Conservation (phyloP, 53 echinoderm and acorn worm species). For the Echinarachnius parma region DNA sequence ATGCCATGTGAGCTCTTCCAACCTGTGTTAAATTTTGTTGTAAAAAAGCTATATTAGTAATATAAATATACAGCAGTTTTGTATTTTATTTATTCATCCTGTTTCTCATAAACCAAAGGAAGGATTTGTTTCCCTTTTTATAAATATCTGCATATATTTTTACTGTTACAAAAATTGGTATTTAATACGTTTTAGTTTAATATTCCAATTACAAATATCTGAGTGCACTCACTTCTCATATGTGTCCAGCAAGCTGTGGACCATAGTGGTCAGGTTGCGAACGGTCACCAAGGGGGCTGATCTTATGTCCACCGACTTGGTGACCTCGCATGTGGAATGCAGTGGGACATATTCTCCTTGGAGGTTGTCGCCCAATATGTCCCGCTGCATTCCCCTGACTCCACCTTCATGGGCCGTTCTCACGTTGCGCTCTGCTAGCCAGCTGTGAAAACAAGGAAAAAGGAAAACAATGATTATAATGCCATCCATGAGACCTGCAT, state of each 20-base stretch:
- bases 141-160: background rate
- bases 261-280: background rate
- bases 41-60: background rate
- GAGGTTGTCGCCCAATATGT: background rate
- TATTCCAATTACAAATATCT: background rate
- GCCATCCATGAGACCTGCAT: background rate
- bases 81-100: background rate
- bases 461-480: background rate
- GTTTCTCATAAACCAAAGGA: background rate
- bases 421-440: background rate
- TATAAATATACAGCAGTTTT: background rate
- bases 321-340: background rate
- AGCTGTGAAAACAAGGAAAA: background rate
- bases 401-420: background rate
- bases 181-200: background rate
- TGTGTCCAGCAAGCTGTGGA: background rate
- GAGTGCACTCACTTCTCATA: background rate
- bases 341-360: background rate
- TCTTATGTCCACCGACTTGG: background rate
- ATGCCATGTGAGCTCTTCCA: constrained; percentile 26
- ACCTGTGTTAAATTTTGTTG: background rate
- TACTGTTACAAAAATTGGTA: background rate
- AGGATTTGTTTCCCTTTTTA: background rate
- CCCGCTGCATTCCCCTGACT: background rate
- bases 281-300: background rate